Percentiles rank a stretch among this genome's conserved stretches.
These are phyloP conservation scores for Drosophila neutralis DNA, from an alignment of 2,888 invertebrate genomes.

Conservation along the genomic window DNA sequence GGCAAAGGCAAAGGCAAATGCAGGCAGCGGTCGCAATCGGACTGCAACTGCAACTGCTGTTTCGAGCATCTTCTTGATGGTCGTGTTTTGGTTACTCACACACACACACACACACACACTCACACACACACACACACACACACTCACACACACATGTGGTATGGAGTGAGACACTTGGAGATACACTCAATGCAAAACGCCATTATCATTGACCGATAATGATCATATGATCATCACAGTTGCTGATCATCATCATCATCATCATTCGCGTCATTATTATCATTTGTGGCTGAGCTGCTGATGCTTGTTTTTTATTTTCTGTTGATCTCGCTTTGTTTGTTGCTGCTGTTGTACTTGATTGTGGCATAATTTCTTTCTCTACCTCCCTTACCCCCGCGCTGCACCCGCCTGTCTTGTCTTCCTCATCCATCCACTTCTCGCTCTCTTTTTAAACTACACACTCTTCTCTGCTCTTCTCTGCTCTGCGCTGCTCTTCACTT, in stretches of 20 bases:
- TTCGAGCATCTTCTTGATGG: constrained; percentile 35
- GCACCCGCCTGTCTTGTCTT: background rate
- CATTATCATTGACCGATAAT: constrained; percentile 68
- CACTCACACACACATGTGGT: background rate
- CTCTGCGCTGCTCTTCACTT: background rate
- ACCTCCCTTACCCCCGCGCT: constrained; percentile 5
- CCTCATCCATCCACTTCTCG: background rate
- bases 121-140: constrained; percentile 7
- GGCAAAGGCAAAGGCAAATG: constrained; percentile 13
- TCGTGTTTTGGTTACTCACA: constrained; percentile 35
- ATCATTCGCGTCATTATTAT: constrained; percentile 23
- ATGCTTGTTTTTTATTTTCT: constrained; percentile 42
- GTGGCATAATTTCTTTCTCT: constrained; percentile 78
- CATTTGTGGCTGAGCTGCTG: constrained; percentile 35
- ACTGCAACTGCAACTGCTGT: constrained; percentile 48
- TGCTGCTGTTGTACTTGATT: constrained; percentile 75
- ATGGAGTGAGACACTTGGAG: constrained; percentile 18
- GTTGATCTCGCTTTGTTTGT: constrained; percentile 49
- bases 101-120: constrained; percentile 6
- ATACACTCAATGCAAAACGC: constrained; percentile 46
- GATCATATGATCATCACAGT: constrained; percentile 48
- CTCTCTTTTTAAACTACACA: constrained; percentile 2
- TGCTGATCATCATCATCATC: constrained; percentile 29
- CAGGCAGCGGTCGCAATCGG: constrained; percentile 34
- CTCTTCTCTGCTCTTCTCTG: background rate